Percentiles rank a stretch among this genome's conserved stretches.
Conservation (phyloP, 2,888 invertebrate genomes). For the Cecidostiba fungosa region DNA sequence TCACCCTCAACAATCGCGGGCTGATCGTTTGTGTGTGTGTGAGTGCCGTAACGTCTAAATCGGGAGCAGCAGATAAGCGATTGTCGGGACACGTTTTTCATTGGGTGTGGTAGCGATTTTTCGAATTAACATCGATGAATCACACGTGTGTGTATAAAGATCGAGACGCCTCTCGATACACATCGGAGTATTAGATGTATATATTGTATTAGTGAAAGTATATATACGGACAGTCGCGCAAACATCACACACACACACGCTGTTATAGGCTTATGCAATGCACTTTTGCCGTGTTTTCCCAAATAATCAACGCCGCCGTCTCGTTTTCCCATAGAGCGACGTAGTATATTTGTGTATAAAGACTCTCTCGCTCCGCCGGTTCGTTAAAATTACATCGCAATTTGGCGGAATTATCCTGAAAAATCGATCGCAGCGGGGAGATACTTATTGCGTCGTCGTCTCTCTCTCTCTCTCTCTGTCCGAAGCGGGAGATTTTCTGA, state of each 20-base stretch:
- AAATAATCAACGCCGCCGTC: constrained; percentile 40
- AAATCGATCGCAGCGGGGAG: constrained; percentile 8
- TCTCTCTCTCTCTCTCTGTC: no score
- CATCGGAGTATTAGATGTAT: not conserved
- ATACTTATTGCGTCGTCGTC: not conserved
- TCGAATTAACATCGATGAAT: constrained; percentile 41
- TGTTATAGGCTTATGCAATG: constrained; percentile 26
- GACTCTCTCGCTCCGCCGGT: not conserved
- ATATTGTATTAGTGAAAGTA: constrained; percentile 22
- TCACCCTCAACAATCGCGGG: constrained; percentile 51
- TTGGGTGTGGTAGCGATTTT: constrained; percentile 44
- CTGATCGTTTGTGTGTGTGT: not conserved
- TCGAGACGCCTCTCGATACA: not conserved
- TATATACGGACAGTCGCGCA: not conserved
- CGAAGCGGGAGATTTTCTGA: not conserved
- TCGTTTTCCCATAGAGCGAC: constrained; percentile 22
- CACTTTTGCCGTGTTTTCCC: constrained; percentile 25
- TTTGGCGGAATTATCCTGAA: constrained; percentile 45
- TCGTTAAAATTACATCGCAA: constrained; percentile 52
- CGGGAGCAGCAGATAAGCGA: constrained; percentile 48
- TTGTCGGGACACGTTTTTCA: constrained; percentile 40
- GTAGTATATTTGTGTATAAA: no score
- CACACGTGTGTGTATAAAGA: constrained; percentile 16
- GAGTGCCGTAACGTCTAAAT: constrained; percentile 49
- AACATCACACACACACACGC: not conserved